Conservation (phyloP, 2,113 vertebrate species). For the Puffinus mauretanicus region DNA sequence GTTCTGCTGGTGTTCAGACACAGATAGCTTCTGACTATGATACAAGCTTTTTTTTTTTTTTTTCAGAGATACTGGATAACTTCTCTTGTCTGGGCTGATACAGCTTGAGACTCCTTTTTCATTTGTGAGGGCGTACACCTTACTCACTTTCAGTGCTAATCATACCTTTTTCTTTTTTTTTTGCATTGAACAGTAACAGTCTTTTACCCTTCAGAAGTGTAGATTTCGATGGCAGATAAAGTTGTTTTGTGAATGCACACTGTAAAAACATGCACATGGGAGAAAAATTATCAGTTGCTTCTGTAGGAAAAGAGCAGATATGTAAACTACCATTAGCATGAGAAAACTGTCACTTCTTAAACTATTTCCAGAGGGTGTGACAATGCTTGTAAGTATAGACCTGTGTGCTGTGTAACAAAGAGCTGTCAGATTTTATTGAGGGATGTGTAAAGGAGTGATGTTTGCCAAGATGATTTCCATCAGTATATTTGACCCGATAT, state of each 20-base stretch:
- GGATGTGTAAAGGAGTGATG: not conserved
- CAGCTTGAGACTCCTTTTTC: not conserved
- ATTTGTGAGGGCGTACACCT: not conserved
- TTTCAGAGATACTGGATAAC: not conserved
- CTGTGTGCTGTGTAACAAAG: not conserved
- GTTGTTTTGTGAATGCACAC: not conserved
- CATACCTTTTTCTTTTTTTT: not conserved
- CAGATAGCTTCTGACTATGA: not conserved
- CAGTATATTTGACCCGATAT: not conserved
- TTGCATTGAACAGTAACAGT: not conserved
- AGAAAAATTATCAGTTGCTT: not conserved
- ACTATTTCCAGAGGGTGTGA: not conserved
- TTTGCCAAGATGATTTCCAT: not conserved
- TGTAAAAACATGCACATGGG: not conserved
- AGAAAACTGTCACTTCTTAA: not conserved
- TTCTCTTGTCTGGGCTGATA: not conserved
- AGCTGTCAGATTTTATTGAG: not conserved
- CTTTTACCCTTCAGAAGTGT: not conserved
- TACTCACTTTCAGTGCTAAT: not conserved
- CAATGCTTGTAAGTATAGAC: not conserved
- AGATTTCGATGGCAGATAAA: not conserved
- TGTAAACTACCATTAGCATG: not conserved
- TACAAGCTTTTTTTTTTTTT: not conserved
- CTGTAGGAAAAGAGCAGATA: not conserved
- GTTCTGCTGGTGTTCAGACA: not conserved